Evolutionary conservation across 1,140 invertebrate genomes (phyloP).

Genomic region (Diachasmimorpha longicaudata): DNA sequence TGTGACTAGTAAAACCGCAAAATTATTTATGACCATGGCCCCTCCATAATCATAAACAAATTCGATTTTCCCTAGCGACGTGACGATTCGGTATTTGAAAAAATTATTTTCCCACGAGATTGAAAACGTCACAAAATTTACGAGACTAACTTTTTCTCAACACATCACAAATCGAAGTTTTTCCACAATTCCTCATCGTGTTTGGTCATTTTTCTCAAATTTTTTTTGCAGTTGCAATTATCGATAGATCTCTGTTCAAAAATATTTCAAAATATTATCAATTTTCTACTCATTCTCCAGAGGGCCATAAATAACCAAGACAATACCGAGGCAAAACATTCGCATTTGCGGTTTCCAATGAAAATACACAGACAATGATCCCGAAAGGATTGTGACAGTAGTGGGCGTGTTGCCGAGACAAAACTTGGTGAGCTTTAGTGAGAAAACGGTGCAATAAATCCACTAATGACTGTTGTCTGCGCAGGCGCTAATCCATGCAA

Average conservation of each 20-base stretch:
- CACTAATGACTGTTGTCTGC: slow-evolving; percentile 46
- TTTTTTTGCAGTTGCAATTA: no score
- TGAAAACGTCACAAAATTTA: no score
- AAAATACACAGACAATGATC: not conserved
- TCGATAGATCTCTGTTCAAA: not conserved
- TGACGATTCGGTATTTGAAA: no score
- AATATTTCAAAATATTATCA: not conserved
- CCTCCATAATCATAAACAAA: not conserved
- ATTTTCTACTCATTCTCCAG: not conserved
- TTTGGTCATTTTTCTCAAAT: no score
- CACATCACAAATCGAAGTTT: no score
- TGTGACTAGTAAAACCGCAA: slow-evolving; percentile 39
- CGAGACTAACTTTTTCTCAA: no score
- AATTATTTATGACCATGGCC: slow-evolving; percentile 37
- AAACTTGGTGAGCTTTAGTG: slow-evolving; percentile 31
- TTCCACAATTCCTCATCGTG: no score
- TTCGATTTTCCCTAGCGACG: not conserved
- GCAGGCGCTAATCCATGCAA: slow-evolving; percentile 50
- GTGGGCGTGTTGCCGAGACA: slow-evolving; percentile 24
- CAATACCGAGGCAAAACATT: not conserved
- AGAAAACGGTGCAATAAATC: slow-evolving; percentile 45
- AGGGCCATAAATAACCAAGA: not conserved
- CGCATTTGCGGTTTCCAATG: not conserved
- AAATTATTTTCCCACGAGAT: not conserved
- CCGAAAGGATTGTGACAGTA: not conserved